phyloP scores from a whole-genome alignment of 2,888 invertebrate genomes.

The Melinaea marsaeus region DNA sequence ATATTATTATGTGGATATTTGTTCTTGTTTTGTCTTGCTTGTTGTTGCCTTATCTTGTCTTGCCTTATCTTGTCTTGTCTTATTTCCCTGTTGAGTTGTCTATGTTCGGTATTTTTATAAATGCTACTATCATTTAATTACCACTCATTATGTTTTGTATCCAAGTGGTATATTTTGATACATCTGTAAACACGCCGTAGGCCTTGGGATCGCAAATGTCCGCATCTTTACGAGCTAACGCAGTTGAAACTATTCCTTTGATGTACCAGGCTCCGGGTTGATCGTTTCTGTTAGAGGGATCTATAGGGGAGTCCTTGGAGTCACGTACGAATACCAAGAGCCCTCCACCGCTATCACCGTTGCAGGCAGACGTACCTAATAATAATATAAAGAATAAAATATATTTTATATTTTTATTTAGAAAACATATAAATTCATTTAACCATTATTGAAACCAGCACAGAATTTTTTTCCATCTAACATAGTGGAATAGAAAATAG shows the following conservation, averaged over 20 bases:
- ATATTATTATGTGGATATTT: no score
- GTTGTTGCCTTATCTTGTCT: no score
- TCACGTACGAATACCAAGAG: constrained; percentile 53
- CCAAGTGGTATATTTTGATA: constrained; percentile 46
- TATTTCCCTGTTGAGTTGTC: no score
- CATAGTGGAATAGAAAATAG: constrained; percentile 41
- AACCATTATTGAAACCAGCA: constrained; percentile 48
- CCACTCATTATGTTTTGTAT: constrained; percentile 26
- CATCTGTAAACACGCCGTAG: constrained; percentile 67
- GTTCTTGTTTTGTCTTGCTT: no score
- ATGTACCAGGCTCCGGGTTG: constrained; percentile 45
- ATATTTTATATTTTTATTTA: neutral
- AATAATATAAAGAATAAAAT: constrained; percentile 17
- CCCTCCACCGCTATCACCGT: constrained; percentile 73
- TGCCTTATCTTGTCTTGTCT: no score
- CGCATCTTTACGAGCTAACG: constrained; percentile 36
- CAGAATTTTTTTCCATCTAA: constrained; percentile 46
- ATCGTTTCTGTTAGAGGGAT: neutral
- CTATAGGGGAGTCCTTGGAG: constrained; percentile 20
- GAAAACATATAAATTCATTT: constrained; percentile 1
- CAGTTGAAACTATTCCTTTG: constrained; percentile 47
- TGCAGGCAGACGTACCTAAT: constrained; percentile 64
- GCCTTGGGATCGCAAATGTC: constrained; percentile 59
- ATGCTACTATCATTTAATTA: neutral
- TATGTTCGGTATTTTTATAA: no score